phyloP scores from a whole-genome alignment of 2,113 vertebrate genomes.

The Rostratula benghalensis region DNA sequence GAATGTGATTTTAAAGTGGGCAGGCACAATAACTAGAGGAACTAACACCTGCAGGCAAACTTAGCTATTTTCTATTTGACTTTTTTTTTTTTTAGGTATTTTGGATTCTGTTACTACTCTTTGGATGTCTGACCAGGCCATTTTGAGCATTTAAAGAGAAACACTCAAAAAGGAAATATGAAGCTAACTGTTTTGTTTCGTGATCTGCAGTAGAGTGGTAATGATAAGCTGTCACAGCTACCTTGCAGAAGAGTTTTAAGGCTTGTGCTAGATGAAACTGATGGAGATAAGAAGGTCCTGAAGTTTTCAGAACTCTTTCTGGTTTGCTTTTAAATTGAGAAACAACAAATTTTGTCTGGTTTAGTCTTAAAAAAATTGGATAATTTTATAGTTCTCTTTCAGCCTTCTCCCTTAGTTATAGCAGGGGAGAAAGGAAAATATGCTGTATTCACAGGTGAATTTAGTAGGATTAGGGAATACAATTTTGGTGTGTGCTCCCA shows the following conservation, averaged over 20 bases:
- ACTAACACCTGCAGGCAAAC: not conserved
- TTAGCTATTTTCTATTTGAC: not conserved
- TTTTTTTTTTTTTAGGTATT: not conserved
- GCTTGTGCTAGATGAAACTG: not conserved
- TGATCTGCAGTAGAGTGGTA: not conserved
- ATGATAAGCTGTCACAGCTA: not conserved
- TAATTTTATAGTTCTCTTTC: not conserved
- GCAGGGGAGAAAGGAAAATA: not conserved
- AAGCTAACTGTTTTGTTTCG: not conserved
- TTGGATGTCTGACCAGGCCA: not conserved
- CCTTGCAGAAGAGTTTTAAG: not conserved
- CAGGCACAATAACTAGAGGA: not conserved
- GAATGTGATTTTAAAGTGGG: not conserved
- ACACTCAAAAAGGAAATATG: not conserved
- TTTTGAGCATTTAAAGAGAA: not conserved
- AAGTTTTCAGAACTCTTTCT: not conserved
- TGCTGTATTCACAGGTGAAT: not conserved
- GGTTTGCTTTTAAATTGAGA: not conserved
- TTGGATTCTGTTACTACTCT: not conserved
- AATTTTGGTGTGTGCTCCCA: fast-evolving
- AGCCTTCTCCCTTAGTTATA: not conserved
- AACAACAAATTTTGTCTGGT: not conserved
- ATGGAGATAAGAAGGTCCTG: not conserved
- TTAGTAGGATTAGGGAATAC: not conserved
- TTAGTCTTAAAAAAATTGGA: not conserved